Percentiles rank a stretch among this genome's conserved stretches.
phyloP scores from a whole-genome alignment of 2,113 vertebrate species.

The Urocolius indicus region DNA sequence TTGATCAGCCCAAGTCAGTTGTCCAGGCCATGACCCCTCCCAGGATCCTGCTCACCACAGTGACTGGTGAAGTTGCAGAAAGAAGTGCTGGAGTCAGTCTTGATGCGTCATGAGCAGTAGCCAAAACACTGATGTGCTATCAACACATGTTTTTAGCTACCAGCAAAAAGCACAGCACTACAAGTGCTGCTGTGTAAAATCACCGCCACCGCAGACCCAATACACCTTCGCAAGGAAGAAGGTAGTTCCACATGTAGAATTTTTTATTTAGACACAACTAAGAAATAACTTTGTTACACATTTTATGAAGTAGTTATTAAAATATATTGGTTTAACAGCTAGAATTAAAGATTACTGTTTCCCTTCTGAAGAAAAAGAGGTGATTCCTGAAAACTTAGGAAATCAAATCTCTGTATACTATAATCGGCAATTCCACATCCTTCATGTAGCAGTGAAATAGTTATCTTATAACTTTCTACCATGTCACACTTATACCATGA shows the following conservation, averaged over 20 bases:
- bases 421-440: neutral
- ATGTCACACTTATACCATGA: neutral
- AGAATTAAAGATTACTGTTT: neutral
- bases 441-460: neutral
- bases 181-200: too few relatives aligned
- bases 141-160: too few relatives aligned
- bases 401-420: neutral
- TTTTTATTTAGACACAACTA: neutral
- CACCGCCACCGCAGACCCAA: too few relatives aligned
- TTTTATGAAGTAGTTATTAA: conserved; percentile 19
- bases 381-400: neutral
- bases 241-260: neutral
- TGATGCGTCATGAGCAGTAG: too few relatives aligned
- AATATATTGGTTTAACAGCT: neutral
- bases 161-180: too few relatives aligned
- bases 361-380: neutral
- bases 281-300: conserved; percentile 1
- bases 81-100: too few relatives aligned
- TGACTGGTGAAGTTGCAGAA: too few relatives aligned
- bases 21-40: too few relatives aligned
- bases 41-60: too few relatives aligned
- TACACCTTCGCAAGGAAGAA: neutral
- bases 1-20: too few relatives aligned
- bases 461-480: neutral
- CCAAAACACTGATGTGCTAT: too few relatives aligned